A percentile compares a stretch with the other conserved stretches of the same genome.
phyloP scores from a whole-genome alignment of 1,140 invertebrate species.

The Heliothis subflexa region DNA sequence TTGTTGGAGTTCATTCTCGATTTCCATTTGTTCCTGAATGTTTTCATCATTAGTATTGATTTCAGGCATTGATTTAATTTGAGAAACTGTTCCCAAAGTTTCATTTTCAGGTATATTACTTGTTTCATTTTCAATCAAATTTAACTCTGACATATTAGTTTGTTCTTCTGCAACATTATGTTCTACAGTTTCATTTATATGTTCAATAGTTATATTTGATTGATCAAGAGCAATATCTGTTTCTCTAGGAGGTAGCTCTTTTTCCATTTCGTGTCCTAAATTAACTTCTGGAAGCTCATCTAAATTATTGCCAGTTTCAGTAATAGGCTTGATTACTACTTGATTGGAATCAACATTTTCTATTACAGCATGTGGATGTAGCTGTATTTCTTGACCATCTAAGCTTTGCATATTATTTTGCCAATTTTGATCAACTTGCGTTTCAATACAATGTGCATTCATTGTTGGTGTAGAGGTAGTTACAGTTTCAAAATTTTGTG shows the following conservation, averaged over 20 bases:
- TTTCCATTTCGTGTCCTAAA: constrained; percentile 17
- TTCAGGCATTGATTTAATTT: neutral
- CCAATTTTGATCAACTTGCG: constrained; percentile 63
- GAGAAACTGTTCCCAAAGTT: neutral
- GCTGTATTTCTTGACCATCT: constrained; percentile 57
- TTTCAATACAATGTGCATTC: constrained; percentile 62
- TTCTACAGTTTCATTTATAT: constrained; percentile 11
- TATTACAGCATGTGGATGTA: constrained; percentile 54
- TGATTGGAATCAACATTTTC: constrained; percentile 43
- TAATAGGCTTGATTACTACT: constrained; percentile 33
- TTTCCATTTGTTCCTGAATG: constrained; percentile 24
- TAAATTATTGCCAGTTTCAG: constrained; percentile 44
- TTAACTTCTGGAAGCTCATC: constrained; percentile 54
- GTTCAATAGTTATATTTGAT: constrained; percentile 7
- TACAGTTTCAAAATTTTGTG: constrained; percentile 86
- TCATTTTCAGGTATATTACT: constrained; percentile 1
- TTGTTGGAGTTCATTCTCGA: constrained; percentile 10
- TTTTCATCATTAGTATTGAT: neutral
- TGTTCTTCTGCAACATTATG: constrained; percentile 21
- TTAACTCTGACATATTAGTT: neutral
- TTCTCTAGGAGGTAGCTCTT: constrained; percentile 13
- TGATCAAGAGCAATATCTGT: neutral
- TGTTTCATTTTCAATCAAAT: constrained; percentile 9
- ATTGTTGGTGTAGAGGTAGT: constrained; percentile 79
- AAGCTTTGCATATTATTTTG: constrained; percentile 61